A percentile compares a stretch with the other conserved stretches of the same genome.
Evolutionary conservation across 2,888 invertebrate genomes (phyloP).

Genomic region (Elegia similella): DNA sequence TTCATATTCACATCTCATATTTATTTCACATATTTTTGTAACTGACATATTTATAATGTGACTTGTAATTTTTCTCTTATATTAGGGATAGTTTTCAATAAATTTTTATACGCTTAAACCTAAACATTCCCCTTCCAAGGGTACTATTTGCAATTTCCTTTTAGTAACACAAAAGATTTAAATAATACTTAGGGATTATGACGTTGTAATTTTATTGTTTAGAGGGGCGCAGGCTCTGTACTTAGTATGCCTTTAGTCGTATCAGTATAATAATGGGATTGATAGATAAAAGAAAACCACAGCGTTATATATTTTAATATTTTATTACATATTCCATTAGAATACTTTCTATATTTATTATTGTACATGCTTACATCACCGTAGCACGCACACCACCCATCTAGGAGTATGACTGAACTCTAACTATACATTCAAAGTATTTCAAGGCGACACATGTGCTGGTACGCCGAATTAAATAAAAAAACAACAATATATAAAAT

Average conservation of each 20-base stretch:
- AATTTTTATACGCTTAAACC: too few relatives aligned
- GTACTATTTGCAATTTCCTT: too few relatives aligned
- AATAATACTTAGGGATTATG: too few relatives aligned
- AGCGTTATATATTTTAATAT: constrained; percentile 50
- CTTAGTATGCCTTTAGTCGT: not conserved
- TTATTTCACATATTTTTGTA: too few relatives aligned
- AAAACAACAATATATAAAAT: not conserved
- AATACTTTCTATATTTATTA: constrained; percentile 77
- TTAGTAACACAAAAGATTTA: too few relatives aligned
- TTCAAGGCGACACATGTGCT: not conserved
- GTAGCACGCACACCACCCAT: constrained; percentile 45
- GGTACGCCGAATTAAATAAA: not conserved
- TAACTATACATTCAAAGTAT: constrained; percentile 40
- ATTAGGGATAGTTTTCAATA: too few relatives aligned
- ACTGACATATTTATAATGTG: too few relatives aligned
- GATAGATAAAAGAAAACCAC: constrained; percentile 25
- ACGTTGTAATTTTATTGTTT: too few relatives aligned
- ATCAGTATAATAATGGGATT: not conserved
- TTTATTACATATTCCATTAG: constrained; percentile 82
- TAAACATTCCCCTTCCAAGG: too few relatives aligned
- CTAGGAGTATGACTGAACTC: constrained; percentile 33
- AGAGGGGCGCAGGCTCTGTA: not conserved
- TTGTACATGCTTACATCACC: constrained; percentile 67
- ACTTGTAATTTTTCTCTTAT: too few relatives aligned
- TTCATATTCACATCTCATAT: too few relatives aligned